Evolutionary conservation across 2,888 invertebrate genomes (phyloP), one percentile per base, ranked within the genome.

Genomic region (Sabatieria punctata): DNA sequence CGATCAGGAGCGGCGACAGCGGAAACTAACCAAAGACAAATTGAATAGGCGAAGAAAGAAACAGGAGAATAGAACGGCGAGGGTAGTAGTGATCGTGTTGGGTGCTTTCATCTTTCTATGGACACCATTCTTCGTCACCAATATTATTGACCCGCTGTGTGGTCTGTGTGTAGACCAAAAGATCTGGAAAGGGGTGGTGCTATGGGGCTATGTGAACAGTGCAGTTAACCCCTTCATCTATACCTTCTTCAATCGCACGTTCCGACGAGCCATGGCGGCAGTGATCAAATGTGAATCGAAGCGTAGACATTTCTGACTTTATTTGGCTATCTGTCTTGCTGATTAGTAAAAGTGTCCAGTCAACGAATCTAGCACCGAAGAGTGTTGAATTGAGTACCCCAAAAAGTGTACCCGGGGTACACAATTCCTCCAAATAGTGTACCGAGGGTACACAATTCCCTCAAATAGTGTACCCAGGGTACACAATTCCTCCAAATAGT

Each of bases 161-260:
- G 6, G 6, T 15, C 13, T 18, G 13, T 19, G 19, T n/a, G 38
- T 38, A 6, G 19, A 6, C 38, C 13, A n/a, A n/a, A 33, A 33
- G 4, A 18, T 42, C 6, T 41, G 33, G 27, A 25, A 4, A 8
- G 15, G 26, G 19, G 41, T 42, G 22, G 37, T 38, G 4, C 43
- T 50, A 35, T 35, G 45, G 38, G 49, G 49, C 18, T 49, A 49
- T 39, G 24, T 15, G 21, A 49, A 49, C 35, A 48, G 46, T 15
- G 49, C 49, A 33, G 27, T 48, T 15, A 48, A 48, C 23, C 49
- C 49, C n/a, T 26, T 47, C 35, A 48, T 48, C 19, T 48, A 48
- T 40, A 48, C 49, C 18, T 45, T 46, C 30, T 47, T 47, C 21
- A 47, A 47, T 45, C 44, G 30, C 2, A 47, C 47, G 19, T 47